phyloP scores from a whole-genome alignment of 2,113 vertebrate genomes.

The Actenoides hombroni region DNA sequence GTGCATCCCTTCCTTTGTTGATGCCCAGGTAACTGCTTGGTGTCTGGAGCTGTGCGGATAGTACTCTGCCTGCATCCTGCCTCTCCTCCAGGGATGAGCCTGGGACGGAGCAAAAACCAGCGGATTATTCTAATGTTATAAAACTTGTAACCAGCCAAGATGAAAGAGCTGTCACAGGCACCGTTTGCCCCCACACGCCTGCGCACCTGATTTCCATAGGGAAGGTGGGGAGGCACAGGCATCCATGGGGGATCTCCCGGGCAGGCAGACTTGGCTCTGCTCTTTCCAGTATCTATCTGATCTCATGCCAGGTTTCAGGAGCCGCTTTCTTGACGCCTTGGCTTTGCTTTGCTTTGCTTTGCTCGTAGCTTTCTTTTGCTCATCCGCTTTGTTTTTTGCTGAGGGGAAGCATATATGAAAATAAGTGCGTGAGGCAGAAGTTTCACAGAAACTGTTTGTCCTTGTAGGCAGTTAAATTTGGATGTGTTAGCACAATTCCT shows the following conservation, averaged over 20 bases:
- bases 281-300: slow-evolving; percentile 6
- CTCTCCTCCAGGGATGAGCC: neutral
- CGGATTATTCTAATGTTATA: neutral
- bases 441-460: neutral
- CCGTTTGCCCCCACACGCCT: neutral
- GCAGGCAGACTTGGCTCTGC: neutral
- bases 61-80: neutral
- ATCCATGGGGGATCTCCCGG: neutral
- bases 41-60: neutral
- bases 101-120: fast-evolving
- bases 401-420: slow-evolving; percentile 1
- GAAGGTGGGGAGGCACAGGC: fast-evolving
- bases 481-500: neutral
- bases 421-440: neutral
- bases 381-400: neutral
- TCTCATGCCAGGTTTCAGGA: slow-evolving; percentile 20
- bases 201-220: neutral
- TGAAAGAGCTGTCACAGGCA: neutral
- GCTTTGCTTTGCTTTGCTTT: neutral
- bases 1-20: neutral
- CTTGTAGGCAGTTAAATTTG: neutral
- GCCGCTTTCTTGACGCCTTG: neutral
- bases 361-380: neutral
- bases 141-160: neutral
- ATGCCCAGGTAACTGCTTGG: neutral